Evolutionary conservation across 2,113 vertebrate species (phyloP), one percentile per base, ranked within the genome.

Genomic region (Ellobius talpinus): DNA sequence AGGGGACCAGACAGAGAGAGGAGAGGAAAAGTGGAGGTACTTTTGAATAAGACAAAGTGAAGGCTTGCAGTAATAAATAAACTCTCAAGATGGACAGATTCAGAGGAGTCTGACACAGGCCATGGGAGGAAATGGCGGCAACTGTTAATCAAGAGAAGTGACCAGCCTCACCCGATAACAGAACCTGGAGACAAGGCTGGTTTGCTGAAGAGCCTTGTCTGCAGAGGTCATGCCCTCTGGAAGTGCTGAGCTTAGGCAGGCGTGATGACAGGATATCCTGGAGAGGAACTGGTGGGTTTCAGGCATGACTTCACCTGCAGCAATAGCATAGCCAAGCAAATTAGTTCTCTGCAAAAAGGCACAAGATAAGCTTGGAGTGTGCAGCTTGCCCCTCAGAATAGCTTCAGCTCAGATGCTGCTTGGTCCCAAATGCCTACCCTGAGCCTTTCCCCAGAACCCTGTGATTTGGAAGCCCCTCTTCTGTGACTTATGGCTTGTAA

Each of bases 231-330:
- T 2, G 76, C n/a, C 79, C 74, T 90, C 87, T 26, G n/a, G 91
- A 79, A 85, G 84, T 70, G 29, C 85, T 68, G 95, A 90, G 93
- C 74, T 86, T 90, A 90, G 61, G 74, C 39, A n/a, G n/a, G 31
- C 76, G 74, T 95, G 96, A 91, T 97, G 94, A 95, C 91, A 95
- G 31, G 74, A 29, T 61, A 72, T 8, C 78, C 89, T 36, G 72
- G 77, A 87, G 74, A 89, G 77, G 91, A 47, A 2, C 52, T 23
- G 47, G 55, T 50, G 36, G 73, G 58, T 90, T 89, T 78, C 85
- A 84, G 52, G 7, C 50, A 76, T 13, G 0, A 5, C 61, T 47
- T 61, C 3, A 33, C 50, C 65, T 92, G 52, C 74, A 50, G 73
- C 36, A 24, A 5, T 14, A 66, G 70, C 31, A 65, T 50, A 82